phyloP scores from a whole-genome alignment of 2,797 vertebrate genomes.

The Pristis pectinata region DNA sequence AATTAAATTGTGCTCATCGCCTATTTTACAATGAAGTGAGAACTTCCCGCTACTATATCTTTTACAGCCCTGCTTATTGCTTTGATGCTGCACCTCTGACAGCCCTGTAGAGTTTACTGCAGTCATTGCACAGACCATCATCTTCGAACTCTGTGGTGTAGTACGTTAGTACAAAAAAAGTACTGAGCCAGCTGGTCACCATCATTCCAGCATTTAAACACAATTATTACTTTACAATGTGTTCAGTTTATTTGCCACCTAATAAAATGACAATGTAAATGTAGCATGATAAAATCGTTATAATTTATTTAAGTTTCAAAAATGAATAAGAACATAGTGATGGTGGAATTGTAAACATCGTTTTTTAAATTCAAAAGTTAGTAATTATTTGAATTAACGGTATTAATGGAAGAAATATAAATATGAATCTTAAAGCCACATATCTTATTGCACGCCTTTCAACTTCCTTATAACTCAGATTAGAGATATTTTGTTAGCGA shows the following conservation, averaged over 20 bases:
- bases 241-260: neutral
- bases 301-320: neutral
- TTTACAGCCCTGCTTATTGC: neutral
- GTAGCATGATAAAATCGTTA: neutral
- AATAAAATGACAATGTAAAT: constrained; percentile 2
- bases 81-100: neutral
- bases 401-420: neutral
- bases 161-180: neutral
- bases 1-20: neutral
- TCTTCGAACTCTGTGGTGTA: neutral
- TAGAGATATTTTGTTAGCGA: neutral
- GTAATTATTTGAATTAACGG: neutral
- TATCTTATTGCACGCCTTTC: neutral
- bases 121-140: neutral
- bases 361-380: neutral
- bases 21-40: neutral
- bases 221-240: neutral
- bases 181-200: neutral
- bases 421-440: neutral
- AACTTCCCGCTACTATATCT: neutral
- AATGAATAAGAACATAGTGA: neutral
- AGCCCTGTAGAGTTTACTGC: neutral
- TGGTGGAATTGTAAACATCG: neutral
- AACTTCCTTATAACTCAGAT: neutral
- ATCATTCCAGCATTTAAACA: neutral